These are phyloP conservation scores for Colletes collaris DNA, from an alignment of 2,888 invertebrate genomes.

Conservation along the genomic window DNA sequence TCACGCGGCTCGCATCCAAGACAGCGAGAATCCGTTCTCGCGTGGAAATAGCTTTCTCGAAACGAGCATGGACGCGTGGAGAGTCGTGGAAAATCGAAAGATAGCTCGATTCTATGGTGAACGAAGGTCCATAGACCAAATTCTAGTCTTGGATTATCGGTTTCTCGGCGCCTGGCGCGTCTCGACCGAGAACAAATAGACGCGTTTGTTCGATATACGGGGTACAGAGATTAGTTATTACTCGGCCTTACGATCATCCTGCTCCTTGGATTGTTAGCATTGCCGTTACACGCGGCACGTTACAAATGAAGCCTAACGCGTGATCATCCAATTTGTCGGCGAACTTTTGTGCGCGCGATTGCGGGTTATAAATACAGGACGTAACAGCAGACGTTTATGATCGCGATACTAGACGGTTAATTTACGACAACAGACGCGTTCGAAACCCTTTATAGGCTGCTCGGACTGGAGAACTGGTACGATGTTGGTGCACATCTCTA, in stretches of 20 bases:
- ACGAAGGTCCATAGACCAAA: too few species aligned
- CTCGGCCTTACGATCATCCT: neutral
- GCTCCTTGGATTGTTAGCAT: constrained; percentile 34
- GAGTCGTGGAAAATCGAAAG: too few species aligned
- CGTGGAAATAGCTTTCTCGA: neutral
- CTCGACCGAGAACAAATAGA: neutral
- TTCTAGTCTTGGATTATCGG: too few species aligned
- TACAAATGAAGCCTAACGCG: constrained; percentile 45
- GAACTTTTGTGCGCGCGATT: constrained; percentile 61
- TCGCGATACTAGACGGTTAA: constrained; percentile 56
- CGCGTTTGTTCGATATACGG: neutral
- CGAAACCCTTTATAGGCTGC: constrained; percentile 8
- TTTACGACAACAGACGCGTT: constrained; percentile 52
- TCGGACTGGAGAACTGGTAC: constrained; percentile 18
- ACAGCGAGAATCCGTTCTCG: neutral
- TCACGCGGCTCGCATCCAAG: neutral
- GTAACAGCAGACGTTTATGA: constrained; percentile 66
- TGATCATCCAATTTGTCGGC: constrained; percentile 67
- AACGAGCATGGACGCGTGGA: too few species aligned
- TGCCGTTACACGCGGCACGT: constrained; percentile 12
- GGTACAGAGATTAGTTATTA: neutral
- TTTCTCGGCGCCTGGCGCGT: too few species aligned
- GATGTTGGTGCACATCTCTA: constrained; percentile 15
- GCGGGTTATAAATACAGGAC: constrained; percentile 61
- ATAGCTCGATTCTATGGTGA: too few species aligned